Evolutionary conservation across 2,888 invertebrate genomes (phyloP).

Genomic region (Liodrosophila aerea): DNA sequence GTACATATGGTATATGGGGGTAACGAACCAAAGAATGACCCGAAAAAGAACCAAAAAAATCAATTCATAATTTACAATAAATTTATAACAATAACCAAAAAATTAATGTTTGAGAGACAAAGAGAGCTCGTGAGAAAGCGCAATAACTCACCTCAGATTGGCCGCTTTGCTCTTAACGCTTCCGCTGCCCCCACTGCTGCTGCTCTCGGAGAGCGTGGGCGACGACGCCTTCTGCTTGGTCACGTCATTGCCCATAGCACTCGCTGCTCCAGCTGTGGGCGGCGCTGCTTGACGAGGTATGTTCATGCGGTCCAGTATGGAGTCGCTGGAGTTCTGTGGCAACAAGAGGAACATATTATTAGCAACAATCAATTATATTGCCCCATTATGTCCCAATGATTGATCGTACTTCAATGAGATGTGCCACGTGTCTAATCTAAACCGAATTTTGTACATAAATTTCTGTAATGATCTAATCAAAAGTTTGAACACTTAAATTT

Average conservation of each 20-base stretch:
- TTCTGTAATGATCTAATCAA: no score
- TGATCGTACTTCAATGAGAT: no score
- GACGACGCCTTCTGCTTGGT: constrained; percentile 73
- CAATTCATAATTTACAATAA: constrained; percentile 30
- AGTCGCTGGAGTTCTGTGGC: constrained; percentile 85
- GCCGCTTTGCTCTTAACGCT: constrained; percentile 81
- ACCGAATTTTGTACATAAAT: no score
- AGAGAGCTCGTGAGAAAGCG: background rate
- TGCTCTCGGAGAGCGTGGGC: constrained; percentile 79
- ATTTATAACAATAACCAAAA: constrained; percentile 15
- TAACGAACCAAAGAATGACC: constrained; percentile 46
- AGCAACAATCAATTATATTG: background rate
- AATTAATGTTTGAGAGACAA: constrained; percentile 1
- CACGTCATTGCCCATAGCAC: constrained; percentile 15
- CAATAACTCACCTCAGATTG: constrained; percentile 79
- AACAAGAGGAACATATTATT: constrained; percentile 7
- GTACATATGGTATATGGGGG: constrained; percentile 30
- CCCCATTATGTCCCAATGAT: no score
- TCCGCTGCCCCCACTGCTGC: constrained; percentile 75
- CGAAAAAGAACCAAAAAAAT: constrained; percentile 56
- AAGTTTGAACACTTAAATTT: no score
- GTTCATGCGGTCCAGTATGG: constrained; percentile 83
- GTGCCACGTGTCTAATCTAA: no score
- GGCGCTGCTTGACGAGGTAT: constrained; percentile 57
- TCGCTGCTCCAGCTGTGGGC: constrained; percentile 43